A percentile compares a stretch with the other conserved stretches of the same genome.
These are phyloP conservation scores for Xerus rutilus DNA, from an alignment of 2,797 vertebrate genomes.

Conservation along the genomic window DNA sequence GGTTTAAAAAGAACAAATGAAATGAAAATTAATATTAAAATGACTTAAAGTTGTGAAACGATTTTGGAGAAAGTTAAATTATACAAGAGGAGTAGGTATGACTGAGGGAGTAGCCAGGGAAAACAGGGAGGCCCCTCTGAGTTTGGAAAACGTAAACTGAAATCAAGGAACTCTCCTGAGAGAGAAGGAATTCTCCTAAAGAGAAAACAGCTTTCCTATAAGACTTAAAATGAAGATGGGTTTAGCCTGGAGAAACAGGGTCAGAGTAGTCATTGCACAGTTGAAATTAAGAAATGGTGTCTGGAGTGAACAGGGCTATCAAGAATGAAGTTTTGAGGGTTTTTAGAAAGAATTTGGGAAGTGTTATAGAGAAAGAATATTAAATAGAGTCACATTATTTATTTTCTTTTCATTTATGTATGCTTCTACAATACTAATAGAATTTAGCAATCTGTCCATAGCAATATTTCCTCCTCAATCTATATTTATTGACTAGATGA, in stretches of 20 bases:
- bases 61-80: not conserved
- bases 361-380: not conserved
- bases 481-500: not conserved
- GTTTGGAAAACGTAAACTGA: not conserved
- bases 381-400: not conserved
- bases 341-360: not conserved
- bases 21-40: not conserved
- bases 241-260: not conserved
- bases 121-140: not conserved
- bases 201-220: not conserved
- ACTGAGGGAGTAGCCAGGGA: not conserved
- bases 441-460: not conserved
- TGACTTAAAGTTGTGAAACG: not conserved
- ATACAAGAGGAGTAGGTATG: not conserved
- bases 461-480: not conserved
- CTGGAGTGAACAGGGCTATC: not conserved
- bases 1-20: not conserved
- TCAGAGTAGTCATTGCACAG: not conserved
- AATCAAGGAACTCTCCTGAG: not conserved
- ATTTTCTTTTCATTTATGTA: not conserved
- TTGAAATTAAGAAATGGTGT: not conserved
- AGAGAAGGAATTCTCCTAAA: not conserved
- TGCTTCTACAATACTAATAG: not conserved
- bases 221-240: not conserved
- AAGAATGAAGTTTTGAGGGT: not conserved